These are phyloP conservation scores for Eubucco bourcierii DNA, from an alignment of 2,113 vertebrate genomes.

Conservation along the genomic window DNA sequence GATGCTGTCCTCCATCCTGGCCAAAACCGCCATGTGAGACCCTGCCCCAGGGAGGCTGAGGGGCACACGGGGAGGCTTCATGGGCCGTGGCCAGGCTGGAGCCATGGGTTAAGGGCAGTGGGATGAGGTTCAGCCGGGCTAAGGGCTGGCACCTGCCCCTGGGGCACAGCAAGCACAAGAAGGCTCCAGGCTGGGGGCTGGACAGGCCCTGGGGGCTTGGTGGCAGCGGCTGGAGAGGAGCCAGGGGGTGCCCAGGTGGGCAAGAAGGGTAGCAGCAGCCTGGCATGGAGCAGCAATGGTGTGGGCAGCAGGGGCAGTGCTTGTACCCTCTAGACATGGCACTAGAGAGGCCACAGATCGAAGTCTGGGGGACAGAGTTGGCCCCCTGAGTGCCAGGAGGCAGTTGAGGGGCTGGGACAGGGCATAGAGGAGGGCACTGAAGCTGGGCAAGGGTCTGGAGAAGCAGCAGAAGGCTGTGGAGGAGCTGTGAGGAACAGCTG, in stretches of 20 bases:
- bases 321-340: background rate
- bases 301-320: background rate
- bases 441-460: background rate
- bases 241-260: no score
- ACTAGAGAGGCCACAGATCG: background rate
- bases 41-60: rapidly evolving
- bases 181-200: background rate
- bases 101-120: background rate
- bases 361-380: background rate
- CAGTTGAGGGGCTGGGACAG: background rate
- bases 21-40: constrained; percentile 91
- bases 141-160: background rate
- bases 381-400: background rate
- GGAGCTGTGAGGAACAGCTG: background rate
- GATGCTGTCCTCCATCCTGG: constrained; percentile 90
- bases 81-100: no score
- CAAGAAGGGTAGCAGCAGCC: background rate
- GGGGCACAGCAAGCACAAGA: background rate
- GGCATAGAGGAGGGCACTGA: background rate
- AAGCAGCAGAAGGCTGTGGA: background rate
- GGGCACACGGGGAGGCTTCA: no score
- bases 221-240: background rate
- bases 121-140: background rate
- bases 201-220: background rate
- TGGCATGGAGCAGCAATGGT: background rate